These are phyloP conservation scores for Bujurquina vittata DNA, from an alignment of 2,113 vertebrate genomes.

Conservation along the genomic window DNA sequence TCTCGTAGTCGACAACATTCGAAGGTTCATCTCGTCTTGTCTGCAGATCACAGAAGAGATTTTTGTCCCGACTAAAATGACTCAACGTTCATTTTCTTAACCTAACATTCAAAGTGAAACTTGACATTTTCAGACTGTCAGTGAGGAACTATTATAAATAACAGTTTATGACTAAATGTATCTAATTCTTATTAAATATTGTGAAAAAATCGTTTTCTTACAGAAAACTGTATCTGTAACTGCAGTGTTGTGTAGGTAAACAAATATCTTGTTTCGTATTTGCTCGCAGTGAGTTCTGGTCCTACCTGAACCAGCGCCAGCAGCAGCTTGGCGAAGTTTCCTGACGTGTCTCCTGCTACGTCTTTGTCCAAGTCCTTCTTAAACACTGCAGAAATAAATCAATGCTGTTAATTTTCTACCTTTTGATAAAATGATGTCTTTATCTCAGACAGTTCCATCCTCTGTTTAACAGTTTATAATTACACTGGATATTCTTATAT, in stretches of 20 bases:
- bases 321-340: conserved; percentile 94
- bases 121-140: not conserved
- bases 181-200: not conserved
- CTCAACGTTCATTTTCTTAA: not conserved
- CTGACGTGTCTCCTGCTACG: conserved; percentile 93
- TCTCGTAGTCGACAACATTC: conserved; percentile 89
- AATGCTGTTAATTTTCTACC: not conserved
- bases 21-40: conserved; percentile 87
- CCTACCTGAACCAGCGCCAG: conserved; percentile 90
- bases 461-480: not conserved
- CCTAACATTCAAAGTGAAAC: fast-evolving
- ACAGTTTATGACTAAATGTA: not conserved
- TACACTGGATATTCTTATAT: not conserved
- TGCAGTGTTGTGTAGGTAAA: not conserved
- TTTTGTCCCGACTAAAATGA: not conserved
- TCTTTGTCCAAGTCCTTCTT: conserved; percentile 97
- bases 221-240: too few species aligned
- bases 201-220: not conserved
- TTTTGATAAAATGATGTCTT: not conserved
- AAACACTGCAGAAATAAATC: conserved; percentile 82
- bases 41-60: conserved; percentile 62
- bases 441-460: not conserved
- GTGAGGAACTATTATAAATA: not conserved
- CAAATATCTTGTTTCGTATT: not conserved
- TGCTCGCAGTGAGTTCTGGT: not conserved